These are phyloP conservation scores for Scyliorhinus canicula DNA, from an alignment of 2,797 vertebrate genomes.

Conservation along the genomic window DNA sequence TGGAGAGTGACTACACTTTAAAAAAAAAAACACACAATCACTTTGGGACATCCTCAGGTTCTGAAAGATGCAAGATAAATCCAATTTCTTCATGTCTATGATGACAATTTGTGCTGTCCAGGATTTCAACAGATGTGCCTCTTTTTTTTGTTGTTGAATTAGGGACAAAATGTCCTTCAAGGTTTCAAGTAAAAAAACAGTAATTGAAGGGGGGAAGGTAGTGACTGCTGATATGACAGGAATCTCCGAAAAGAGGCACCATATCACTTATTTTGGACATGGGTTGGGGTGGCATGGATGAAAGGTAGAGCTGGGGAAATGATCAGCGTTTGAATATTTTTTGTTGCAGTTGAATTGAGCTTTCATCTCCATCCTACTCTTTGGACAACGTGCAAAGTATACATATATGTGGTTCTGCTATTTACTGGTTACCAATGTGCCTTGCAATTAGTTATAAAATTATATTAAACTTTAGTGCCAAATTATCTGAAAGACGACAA, in stretches of 20 bases:
- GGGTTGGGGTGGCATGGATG: neutral
- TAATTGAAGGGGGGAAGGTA: neutral
- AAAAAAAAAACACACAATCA: neutral
- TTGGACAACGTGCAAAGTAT: neutral
- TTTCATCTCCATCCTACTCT: neutral
- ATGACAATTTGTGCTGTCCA: neutral
- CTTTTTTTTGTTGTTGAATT: neutral
- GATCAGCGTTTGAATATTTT: neutral
- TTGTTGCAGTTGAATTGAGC: neutral
- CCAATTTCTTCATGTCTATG: neutral
- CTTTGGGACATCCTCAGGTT: neutral
- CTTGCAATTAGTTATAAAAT: neutral
- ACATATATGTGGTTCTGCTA: neutral
- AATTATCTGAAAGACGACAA: neutral
- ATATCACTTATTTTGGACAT: neutral
- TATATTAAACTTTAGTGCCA: neutral
- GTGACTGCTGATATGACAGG: neutral
- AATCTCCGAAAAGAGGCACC: neutral
- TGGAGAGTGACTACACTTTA: neutral
- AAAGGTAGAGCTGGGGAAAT: neutral
- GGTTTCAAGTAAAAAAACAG: neutral
- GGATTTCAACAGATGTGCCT: neutral
- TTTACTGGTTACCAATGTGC: neutral
- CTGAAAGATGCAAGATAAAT: neutral
- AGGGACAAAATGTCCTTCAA: neutral